Percentiles rank a stretch among this genome's conserved stretches.
These are phyloP conservation scores for Drosophila ezoana DNA, from an alignment of 2,888 invertebrate species.

Conservation along the genomic window DNA sequence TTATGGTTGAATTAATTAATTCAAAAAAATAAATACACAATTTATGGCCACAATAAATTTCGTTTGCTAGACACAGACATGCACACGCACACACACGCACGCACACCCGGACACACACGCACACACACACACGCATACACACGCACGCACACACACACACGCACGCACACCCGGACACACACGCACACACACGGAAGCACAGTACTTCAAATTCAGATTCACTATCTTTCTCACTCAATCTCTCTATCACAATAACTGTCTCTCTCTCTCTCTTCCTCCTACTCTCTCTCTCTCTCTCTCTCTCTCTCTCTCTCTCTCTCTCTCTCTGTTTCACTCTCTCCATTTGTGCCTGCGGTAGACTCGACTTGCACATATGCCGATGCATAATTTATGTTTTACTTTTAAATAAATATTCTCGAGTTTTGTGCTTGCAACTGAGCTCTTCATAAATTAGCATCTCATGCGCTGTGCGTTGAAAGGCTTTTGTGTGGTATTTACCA, in stretches of 20 bases:
- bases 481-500: slow-evolving; percentile 4
- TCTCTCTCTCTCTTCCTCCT: neutral
- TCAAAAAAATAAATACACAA: slow-evolving; percentile 68
- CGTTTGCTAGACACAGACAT: slow-evolving; percentile 30
- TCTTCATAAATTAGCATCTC: slow-evolving; percentile 49
- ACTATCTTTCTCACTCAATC: neutral
- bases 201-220: slow-evolving; percentile 28
- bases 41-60: slow-evolving; percentile 70
- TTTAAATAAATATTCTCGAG: slow-evolving; percentile 53
- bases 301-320: neutral
- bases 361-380: slow-evolving; percentile 55
- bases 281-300: too few species aligned
- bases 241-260: neutral
- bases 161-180: slow-evolving; percentile 5
- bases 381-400: slow-evolving; percentile 67
- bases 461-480: slow-evolving; percentile 20
- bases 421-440: slow-evolving; percentile 38
- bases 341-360: neutral
- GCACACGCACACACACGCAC: slow-evolving; percentile 5
- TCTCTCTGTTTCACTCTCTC: neutral
- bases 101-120: slow-evolving; percentile 12
- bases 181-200: slow-evolving; percentile 18
- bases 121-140: slow-evolving; percentile 14
- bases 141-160: slow-evolving; percentile 13
- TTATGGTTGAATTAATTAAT: slow-evolving; percentile 73